Evolutionary conservation across 2,797 vertebrate species (phyloP).

Genomic region (Macrochelys suwanniensis): DNA sequence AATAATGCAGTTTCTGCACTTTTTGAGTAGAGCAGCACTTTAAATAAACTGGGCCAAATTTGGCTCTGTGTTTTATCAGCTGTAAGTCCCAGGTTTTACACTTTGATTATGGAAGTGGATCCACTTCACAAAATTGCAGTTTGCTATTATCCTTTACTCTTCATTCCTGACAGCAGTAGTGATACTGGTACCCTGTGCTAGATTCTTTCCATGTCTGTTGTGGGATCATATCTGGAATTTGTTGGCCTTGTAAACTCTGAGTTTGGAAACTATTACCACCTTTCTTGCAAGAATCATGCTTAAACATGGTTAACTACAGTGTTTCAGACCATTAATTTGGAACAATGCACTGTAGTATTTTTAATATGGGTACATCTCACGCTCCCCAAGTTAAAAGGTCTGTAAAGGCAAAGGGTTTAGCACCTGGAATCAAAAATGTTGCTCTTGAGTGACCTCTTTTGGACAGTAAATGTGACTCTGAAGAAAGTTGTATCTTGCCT

Average conservation of each 20-base stretch:
- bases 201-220: neutral
- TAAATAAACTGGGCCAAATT: fast-evolving
- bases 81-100: fast-evolving
- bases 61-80: fast-evolving
- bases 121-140: fast-evolving
- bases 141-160: neutral
- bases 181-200: neutral
- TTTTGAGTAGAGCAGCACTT: fast-evolving
- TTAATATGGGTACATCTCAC: neutral
- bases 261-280: neutral
- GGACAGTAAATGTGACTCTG: neutral
- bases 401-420: neutral
- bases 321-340: fast-evolving
- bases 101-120: neutral
- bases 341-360: fast-evolving
- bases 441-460: neutral
- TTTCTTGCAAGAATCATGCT: neutral
- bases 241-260: neutral
- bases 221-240: neutral
- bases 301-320: fast-evolving
- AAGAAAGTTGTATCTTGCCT: neutral
- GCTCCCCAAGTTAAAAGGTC: neutral
- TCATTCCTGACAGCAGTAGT: fast-evolving
- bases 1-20: neutral
- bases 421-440: neutral